Evolutionary conservation across 2,888 invertebrate genomes (phyloP), one percentile per base, ranked within the genome.

Genomic region (Melieria omissa): DNA sequence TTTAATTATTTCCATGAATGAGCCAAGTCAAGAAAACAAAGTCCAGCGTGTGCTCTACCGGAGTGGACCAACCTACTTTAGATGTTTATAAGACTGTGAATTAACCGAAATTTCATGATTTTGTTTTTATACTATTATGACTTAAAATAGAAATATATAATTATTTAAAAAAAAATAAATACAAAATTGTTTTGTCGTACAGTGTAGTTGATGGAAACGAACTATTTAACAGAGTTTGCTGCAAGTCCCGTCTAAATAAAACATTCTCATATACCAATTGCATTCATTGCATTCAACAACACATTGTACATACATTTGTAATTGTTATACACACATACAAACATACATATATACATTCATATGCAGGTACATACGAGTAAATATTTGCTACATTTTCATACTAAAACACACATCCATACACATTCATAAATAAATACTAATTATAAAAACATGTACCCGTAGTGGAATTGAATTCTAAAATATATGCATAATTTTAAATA

Each of bases 391-490:
- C 12, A 42, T 58, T 41, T 41, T 10, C 10, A 10, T 12, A 16
- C 5, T 5, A 16, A 57, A 5, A 57, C 10, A 46, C 14, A 44
- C 45, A 46, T 57, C 55, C 46, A 46, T 57, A 66, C 46, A 57
- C 45, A 47, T 5, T 47, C 42, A 9, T 42, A 52, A 8, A 41
- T 63, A 63, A 63, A 42, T 64, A 52, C 4, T 7, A 42, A 10
- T 7, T 29, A 3, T 44, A 45, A 42, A 44, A 14, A 65, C 57
- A 47, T 66, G 65, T 66, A 66, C 49, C 67, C 67, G 54, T 69
- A 69, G 69, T 69, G 69, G 69, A 69, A 54, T 62, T 62, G 55
- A 69, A 69, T 69, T 69, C 69, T 69, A 69, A 69, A 69, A 62
- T 62, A 69, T 66, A 58, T 57, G 58, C 45, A 66, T 57, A 46